A percentile compares a stretch with the other conserved stretches of the same genome.
Evolutionary conservation across 2,888 invertebrate species (phyloP).

Genomic region (Orthosia gracilis): DNA sequence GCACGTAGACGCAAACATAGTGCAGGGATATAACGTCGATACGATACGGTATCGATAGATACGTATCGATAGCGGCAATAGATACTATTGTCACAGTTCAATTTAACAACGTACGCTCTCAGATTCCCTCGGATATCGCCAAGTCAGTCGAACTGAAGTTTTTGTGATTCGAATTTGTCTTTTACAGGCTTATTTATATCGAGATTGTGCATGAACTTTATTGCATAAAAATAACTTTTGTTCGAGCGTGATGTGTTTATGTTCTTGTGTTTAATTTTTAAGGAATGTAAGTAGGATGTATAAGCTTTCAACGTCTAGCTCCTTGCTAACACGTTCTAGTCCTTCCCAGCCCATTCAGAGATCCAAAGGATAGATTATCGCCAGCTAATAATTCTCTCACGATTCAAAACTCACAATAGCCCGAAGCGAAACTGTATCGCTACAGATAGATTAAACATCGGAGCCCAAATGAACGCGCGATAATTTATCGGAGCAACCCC

Average conservation of each 20-base stretch:
- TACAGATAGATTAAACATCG: constrained; percentile 90
- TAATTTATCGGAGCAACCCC: constrained; percentile 90
- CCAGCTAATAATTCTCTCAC: constrained; percentile 69
- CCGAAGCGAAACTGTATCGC: constrained; percentile 81
- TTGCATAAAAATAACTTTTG: constrained; percentile 44
- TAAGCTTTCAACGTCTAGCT: constrained; percentile 43
- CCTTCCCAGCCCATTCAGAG: constrained; percentile 57
- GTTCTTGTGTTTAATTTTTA: constrained; percentile 20
- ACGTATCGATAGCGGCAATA: constrained; percentile 67
- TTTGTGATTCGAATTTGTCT: constrained; percentile 64
- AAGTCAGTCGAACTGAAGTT: constrained; percentile 58
- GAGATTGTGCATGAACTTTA: constrained; percentile 48
- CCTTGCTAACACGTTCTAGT: constrained; percentile 53
- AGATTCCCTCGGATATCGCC: constrained; percentile 65
- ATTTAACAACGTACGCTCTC: constrained; percentile 72
- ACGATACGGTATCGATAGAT: constrained; percentile 71
- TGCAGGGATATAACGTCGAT: constrained; percentile 73
- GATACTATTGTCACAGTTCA: constrained; percentile 75
- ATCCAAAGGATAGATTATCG: constrained; percentile 60
- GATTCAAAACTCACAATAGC: constrained; percentile 80
- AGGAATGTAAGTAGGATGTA: constrained; percentile 14
- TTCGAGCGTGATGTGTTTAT: constrained; percentile 23
- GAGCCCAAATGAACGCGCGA: constrained; percentile 89
- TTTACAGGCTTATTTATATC: constrained; percentile 52
- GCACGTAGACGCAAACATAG: constrained; percentile 76